Conservation (phyloP, 1,140 invertebrate genomes). For the Cardiocondyla obscurior region DNA sequence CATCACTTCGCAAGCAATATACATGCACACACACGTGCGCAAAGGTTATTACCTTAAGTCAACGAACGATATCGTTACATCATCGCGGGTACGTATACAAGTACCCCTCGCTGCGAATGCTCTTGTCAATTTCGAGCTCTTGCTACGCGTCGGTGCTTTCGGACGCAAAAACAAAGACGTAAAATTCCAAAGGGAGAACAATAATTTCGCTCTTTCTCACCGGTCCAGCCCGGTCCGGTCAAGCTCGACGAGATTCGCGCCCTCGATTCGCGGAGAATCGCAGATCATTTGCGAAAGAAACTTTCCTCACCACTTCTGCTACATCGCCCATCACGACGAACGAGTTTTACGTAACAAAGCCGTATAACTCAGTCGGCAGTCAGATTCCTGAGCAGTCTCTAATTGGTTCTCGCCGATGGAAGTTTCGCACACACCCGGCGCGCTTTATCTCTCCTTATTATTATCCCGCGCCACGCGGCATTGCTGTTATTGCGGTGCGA, state of each 20-base stretch:
- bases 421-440: slow-evolving; percentile 2
- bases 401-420: slow-evolving; percentile 44
- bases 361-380: slow-evolving; percentile 7
- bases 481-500: slow-evolving; percentile 23
- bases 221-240: neutral
- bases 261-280: slow-evolving; percentile 8
- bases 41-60: slow-evolving; percentile 26
- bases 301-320: neutral
- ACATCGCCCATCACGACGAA: neutral
- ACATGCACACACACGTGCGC: neutral
- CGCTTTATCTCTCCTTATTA: slow-evolving; percentile 46
- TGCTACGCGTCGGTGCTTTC: neutral
- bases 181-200: neutral
- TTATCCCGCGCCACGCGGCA: slow-evolving; percentile 51
- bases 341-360: slow-evolving; percentile 43
- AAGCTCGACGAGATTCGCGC: neutral
- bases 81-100: neutral
- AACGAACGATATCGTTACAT: slow-evolving; percentile 35
- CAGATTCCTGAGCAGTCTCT: slow-evolving; percentile 47
- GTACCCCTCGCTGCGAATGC: neutral
- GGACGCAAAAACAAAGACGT: neutral
- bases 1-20: neutral
- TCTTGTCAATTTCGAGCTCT: slow-evolving; percentile 26
- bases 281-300: slow-evolving; percentile 27
- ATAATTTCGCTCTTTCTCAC: neutral